These are phyloP conservation scores for Megalopta genalis DNA, from an alignment of 1,140 invertebrate genomes.

Conservation along the genomic window DNA sequence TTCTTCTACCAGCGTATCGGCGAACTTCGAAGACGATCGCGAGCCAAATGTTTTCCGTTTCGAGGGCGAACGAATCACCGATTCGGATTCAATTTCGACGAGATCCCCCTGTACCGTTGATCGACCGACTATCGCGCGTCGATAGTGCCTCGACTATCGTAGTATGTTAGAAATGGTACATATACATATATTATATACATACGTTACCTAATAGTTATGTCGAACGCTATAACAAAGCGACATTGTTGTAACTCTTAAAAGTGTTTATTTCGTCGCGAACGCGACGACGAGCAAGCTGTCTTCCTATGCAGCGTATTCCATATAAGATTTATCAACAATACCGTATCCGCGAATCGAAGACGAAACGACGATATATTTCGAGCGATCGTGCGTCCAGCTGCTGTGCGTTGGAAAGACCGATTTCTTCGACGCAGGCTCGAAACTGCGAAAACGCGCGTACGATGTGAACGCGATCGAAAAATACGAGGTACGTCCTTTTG, in stretches of 20 bases:
- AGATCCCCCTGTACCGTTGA: neutral
- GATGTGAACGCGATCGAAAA: too few relatives aligned
- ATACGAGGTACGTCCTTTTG: too few relatives aligned
- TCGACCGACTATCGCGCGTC: neutral
- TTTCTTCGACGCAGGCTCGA: too few relatives aligned
- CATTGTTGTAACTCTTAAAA: constrained; percentile 3
- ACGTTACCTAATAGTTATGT: neutral
- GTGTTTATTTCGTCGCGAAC: neutral
- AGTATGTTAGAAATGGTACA: constrained; percentile 23
- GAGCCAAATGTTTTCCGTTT: neutral
- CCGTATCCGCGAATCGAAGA: neutral
- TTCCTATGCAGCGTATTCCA: neutral
- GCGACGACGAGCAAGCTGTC: neutral
- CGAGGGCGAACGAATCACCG: neutral
- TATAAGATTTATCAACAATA: constrained; percentile 11
- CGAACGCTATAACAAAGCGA: neutral
- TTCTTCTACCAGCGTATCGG: too few relatives aligned
- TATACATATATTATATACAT: neutral
- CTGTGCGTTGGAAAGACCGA: too few relatives aligned
- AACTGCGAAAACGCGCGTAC: too few relatives aligned
- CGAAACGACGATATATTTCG: too few relatives aligned
- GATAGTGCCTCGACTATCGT: constrained; percentile 22
- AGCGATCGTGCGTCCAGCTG: too few relatives aligned
- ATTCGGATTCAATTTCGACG: constrained; percentile 14
- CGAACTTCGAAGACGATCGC: too few relatives aligned